Evolutionary conservation across 2,888 invertebrate genomes (phyloP).

Genomic region (Andrena bicolor): DNA sequence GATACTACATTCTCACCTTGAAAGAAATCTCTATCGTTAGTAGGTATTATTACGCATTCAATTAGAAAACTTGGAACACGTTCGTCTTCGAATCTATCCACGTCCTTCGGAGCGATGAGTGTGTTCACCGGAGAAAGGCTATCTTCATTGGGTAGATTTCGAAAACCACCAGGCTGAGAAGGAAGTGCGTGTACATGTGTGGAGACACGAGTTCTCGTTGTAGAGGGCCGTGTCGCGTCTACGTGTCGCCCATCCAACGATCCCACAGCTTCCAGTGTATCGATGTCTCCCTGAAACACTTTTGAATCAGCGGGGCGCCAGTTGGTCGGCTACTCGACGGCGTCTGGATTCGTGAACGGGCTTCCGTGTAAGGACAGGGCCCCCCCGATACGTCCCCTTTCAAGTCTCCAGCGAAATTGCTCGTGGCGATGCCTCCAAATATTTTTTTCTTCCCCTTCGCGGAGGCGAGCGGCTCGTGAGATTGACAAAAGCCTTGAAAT

Average conservation of each 20-base stretch:
- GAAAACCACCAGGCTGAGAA: constrained; percentile 38
- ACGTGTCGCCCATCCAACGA: constrained; percentile 61
- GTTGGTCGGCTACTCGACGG: constrained; percentile 49
- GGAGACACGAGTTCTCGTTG: constrained; percentile 52
- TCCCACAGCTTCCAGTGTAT: constrained; percentile 35
- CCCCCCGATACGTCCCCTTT: constrained; percentile 9
- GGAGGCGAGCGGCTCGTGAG: constrained; percentile 24
- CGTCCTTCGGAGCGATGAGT: not conserved
- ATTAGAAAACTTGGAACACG: not conserved
- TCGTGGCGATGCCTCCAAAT: constrained; percentile 1
- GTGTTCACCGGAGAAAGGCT: not conserved
- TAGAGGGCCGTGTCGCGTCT: constrained; percentile 59
- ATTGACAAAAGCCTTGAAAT: constrained; percentile 5
- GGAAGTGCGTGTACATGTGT: constrained; percentile 17
- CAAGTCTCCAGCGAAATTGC: constrained; percentile 27
- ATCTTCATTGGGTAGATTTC: constrained; percentile 31
- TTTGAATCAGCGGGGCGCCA: constrained; percentile 54
- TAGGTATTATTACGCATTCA: not conserved
- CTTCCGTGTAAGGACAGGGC: constrained; percentile 40
- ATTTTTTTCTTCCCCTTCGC: not conserved
- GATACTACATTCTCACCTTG: not conserved
- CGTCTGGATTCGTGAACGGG: constrained; percentile 50
- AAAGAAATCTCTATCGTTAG: not conserved
- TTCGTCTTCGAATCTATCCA: not conserved
- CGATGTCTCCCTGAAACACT: constrained; percentile 59